Conservation (phyloP, 2,797 vertebrate species). For the Valencia hispanica region DNA sequence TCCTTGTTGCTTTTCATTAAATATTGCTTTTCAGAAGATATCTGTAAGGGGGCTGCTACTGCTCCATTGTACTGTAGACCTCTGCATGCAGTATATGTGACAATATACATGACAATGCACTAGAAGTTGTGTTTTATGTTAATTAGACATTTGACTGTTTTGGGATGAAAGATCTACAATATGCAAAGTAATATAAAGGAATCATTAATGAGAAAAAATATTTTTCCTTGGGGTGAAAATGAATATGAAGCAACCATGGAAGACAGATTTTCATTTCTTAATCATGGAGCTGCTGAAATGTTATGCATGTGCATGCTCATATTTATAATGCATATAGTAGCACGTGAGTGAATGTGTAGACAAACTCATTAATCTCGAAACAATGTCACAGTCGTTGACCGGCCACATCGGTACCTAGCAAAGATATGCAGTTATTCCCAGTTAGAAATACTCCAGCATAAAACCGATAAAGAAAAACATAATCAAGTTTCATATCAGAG, state of each 20-base stretch:
- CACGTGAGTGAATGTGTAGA: background rate
- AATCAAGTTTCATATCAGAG: conserved; percentile 22
- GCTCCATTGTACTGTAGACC: background rate
- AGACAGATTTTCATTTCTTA: conserved; percentile 10
- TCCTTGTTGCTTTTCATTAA: conserved; percentile 43
- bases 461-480: conserved; percentile 29
- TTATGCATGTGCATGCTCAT: background rate
- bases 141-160: conserved; percentile 14
- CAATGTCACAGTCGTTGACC: conserved; percentile 27
- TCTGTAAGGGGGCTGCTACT: background rate
- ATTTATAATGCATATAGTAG: background rate
- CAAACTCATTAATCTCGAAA: conserved; percentile 14
- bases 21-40: conserved; percentile 14
- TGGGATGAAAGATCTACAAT: background rate
- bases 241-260: conserved; percentile 4
- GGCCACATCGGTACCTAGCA: conserved; percentile 1
- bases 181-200: conserved; percentile 5
- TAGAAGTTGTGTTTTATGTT: conserved; percentile 5
- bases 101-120: conserved; percentile 4
- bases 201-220: conserved; percentile 13
- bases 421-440: conserved; percentile 6
- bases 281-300: conserved; percentile 25
- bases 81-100: conserved; percentile 22
- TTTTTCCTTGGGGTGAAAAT: conserved; percentile 16
- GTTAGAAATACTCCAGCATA: conserved; percentile 1